Base-by-base conservation (phyloP, 2,797 vertebrate genomes). In the Numenius phaeopus region DNA sequence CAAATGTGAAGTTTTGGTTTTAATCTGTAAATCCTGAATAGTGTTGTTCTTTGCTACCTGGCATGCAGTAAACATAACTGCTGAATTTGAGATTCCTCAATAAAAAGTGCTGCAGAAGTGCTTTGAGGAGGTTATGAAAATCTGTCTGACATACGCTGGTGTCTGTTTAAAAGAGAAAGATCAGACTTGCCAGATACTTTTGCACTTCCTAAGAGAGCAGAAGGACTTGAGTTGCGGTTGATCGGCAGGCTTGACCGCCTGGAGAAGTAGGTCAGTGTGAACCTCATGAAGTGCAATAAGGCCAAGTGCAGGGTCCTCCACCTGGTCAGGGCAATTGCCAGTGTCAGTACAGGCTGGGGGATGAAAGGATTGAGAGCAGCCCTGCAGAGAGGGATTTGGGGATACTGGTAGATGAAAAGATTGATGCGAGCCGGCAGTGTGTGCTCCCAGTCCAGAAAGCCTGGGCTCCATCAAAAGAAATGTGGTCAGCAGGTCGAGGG, bases 21-120 rank as follows among this genome's bases (percentile, higher is more conserved):
- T 82, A 73, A 64, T 67, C 29, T 47, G 5, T 21, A 77, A 88
- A 11, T 75, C 52, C 30, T 52, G 39, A 39, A 19, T 76, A 44
- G 3, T 90, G 90, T 75, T 90, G 88, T 87, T 95, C 34, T 81
- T 94, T 9, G 5, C 81, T 78, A 71, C 21, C 20, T 88, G 72
- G 18, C 17, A 50, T 46, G 19, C 34, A 46, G 9, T 75, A 78
- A 66, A 62, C 16, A 32, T 40, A 83, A 44, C 44, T 87, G 30
- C 57, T 95, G 40, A 82, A 47, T 37, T 64, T 62, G 32, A 79
- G 24, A 64, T 84, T 71, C 50, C 26, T 77, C 14, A 14, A 9
- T 17, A 79, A 62, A 92, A 87, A 16, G 49, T 58, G 42, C 59
- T 66, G 16, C 37, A 66, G 11, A 52, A 34, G 16, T 54, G 23